These are phyloP conservation scores for Astur gentilis DNA, from an alignment of 2,113 vertebrate species.

Conservation along the genomic window DNA sequence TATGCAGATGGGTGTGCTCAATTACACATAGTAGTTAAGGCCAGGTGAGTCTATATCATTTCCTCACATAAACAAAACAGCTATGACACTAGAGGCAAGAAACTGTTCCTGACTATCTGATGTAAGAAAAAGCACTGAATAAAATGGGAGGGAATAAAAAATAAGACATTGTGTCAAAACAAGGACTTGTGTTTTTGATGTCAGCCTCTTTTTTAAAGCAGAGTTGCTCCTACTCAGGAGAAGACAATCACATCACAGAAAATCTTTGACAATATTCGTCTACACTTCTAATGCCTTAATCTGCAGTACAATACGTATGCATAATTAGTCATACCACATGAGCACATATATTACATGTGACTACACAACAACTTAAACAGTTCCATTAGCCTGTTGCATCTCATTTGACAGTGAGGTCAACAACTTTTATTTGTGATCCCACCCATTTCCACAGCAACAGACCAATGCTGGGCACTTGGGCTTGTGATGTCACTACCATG, in stretches of 20 bases:
- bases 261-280: background rate
- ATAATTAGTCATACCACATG: background rate
- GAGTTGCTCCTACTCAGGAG: background rate
- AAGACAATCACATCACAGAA: background rate
- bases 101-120: background rate
- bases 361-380: background rate
- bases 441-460: background rate
- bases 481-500: background rate
- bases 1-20: background rate
- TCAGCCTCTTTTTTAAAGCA: background rate
- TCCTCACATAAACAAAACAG: background rate
- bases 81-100: background rate
- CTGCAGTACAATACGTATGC: background rate
- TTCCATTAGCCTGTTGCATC: background rate
- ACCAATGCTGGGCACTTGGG: accelerated
- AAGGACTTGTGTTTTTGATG: background rate
- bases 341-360: background rate
- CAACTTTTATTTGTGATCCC: background rate
- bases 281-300: background rate
- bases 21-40: background rate
- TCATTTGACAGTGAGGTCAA: background rate
- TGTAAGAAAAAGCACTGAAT: background rate
- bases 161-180: background rate
- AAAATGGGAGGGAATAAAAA: background rate
- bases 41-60: background rate